These are phyloP conservation scores for Alosa alosa DNA, from an alignment of 2,113 vertebrate species.

Conservation along the genomic window DNA sequence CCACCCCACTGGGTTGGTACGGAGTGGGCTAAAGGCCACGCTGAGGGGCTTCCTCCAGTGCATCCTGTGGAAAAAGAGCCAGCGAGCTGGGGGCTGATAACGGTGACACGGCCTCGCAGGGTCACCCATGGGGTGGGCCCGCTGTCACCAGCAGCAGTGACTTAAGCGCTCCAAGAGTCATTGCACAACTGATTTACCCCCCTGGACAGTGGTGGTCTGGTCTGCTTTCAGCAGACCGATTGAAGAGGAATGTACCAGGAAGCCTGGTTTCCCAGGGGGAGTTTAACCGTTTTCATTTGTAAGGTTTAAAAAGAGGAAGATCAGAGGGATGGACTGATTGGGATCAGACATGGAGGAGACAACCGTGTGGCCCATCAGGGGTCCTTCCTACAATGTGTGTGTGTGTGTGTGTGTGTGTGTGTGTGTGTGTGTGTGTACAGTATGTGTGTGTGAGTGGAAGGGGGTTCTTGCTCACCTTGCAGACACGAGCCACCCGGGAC, in stretches of 20 bases:
- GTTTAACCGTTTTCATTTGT: constrained; percentile 40
- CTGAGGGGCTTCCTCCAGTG: background rate
- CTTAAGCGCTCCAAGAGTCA: constrained; percentile 6
- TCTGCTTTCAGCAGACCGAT: constrained; percentile 50
- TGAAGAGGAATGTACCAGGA: constrained; percentile 51
- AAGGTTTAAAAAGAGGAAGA: constrained; percentile 38
- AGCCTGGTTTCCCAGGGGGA: constrained; percentile 35
- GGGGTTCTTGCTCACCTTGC: constrained; percentile 79
- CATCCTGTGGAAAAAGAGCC: constrained; percentile 1
- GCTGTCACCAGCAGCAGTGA: constrained; percentile 29
- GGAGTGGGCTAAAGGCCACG: background rate
- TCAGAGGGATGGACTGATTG: constrained; percentile 27
- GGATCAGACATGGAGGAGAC: constrained; percentile 27
- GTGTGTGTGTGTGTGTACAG: background rate
- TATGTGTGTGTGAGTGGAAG: background rate
- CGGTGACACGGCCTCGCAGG: background rate
- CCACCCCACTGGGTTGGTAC: background rate
- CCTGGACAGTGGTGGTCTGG: constrained; percentile 39
- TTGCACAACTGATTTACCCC: constrained; percentile 47
- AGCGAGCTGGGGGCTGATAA: background rate
- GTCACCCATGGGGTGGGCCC: background rate
- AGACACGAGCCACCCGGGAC: constrained; percentile 92
- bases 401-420: constrained; percentile 1
- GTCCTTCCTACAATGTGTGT: constrained; percentile 6
- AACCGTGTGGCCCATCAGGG: constrained; percentile 25